Evolutionary conservation across 1,140 invertebrate genomes (phyloP).

Genomic region (Lordiphosa collinella): DNA sequence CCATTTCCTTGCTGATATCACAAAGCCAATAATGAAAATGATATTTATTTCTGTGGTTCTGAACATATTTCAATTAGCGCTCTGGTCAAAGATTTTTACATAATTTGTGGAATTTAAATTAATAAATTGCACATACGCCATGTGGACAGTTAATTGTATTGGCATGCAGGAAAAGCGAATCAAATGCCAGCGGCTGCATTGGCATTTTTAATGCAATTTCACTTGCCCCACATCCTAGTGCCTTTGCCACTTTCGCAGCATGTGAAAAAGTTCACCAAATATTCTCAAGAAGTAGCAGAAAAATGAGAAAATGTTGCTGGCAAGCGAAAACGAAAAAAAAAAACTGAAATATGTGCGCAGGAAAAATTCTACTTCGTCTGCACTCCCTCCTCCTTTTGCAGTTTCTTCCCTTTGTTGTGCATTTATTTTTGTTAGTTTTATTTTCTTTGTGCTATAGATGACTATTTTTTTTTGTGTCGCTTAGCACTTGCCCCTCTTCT

Average conservation of each 20-base stretch:
- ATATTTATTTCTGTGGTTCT: conserved; percentile 50
- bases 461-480: conserved; percentile 2
- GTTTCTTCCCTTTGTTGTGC: conserved; percentile 49
- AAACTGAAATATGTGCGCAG: conserved; percentile 55
- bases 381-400: neutral
- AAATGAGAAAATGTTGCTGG: conserved; percentile 28
- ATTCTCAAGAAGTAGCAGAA: conserved; percentile 33
- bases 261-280: conserved; percentile 34
- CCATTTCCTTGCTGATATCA: conserved; percentile 25
- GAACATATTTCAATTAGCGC: conserved; percentile 44
- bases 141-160: conserved; percentile 9
- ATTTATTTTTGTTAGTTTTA: conserved; percentile 40
- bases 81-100: conserved; percentile 25
- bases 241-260: neutral
- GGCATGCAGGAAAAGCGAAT: conserved; percentile 2
- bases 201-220: conserved; percentile 68
- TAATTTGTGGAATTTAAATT: neutral
- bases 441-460: neutral
- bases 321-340: conserved; percentile 25
- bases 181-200: conserved; percentile 22
- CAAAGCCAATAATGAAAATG: conserved; percentile 24
- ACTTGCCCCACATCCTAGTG: neutral
- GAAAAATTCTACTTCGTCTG: conserved; percentile 8
- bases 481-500: neutral
- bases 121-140: neutral